phyloP scores from a whole-genome alignment of 2,113 vertebrate genomes.

The Murina feae region DNA sequence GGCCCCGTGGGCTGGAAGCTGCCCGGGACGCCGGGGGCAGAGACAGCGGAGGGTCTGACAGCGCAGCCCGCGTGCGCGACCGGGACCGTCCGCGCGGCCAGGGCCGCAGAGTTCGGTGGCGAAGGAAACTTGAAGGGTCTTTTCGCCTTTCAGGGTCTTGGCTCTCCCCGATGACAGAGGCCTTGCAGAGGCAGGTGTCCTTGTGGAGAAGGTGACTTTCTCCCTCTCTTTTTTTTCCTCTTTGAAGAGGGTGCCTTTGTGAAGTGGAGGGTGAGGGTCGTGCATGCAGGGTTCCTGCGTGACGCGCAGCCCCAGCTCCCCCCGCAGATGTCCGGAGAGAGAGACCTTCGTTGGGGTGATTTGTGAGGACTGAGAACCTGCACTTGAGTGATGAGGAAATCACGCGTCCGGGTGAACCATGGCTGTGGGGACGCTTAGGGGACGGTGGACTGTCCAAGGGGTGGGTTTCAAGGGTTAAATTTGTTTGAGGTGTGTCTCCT shows the following conservation, averaged over 20 bases:
- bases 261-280: neutral
- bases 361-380: conserved; percentile 37
- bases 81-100: neutral
- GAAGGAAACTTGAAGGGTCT: conserved; percentile 57
- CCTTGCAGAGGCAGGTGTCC: conserved; percentile 49
- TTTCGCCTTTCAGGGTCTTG: neutral
- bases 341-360: conserved; percentile 31
- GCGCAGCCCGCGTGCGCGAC: neutral
- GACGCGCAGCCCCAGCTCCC: conserved; percentile 30
- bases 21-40: neutral
- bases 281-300: neutral
- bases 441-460: neutral
- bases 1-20: neutral
- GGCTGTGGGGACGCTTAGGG: neutral
- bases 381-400: conserved; percentile 33
- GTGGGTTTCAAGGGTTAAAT: conserved; percentile 66
- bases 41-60: conserved; percentile 27
- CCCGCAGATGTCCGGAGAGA: conserved; percentile 24
- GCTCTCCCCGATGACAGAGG: neutral
- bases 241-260: conserved; percentile 24
- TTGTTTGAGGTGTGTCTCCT: conserved; percentile 62
- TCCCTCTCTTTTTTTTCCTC: too few species aligned
- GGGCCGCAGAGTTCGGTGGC: conserved; percentile 45
- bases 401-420: neutral
- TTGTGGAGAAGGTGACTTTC: conserved; percentile 60